Percentiles rank a stretch among this genome's conserved stretches.
Evolutionary conservation across 1,140 invertebrate genomes (phyloP).

Genomic region (Scaptomyza pallida): DNA sequence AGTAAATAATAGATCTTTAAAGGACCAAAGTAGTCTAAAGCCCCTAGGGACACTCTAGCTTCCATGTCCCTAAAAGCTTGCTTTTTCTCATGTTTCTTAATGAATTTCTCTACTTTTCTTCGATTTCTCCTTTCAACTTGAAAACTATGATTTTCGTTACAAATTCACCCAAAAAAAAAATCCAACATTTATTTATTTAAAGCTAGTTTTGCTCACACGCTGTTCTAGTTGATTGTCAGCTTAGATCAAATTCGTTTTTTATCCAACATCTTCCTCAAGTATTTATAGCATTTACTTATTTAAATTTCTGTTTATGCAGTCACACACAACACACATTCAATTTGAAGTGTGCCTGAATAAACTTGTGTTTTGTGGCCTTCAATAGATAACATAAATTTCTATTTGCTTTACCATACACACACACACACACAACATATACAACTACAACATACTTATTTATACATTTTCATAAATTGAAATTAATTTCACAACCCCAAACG

Average conservation of each 20-base stretch:
- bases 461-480: conserved; percentile 60
- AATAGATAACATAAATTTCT: conserved; percentile 49
- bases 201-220: background rate
- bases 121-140: too few relatives aligned
- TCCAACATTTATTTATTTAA: too few relatives aligned
- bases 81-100: too few relatives aligned
- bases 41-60: too few relatives aligned
- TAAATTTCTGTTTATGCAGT: background rate
- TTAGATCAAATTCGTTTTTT: background rate
- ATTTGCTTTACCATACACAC: conserved; percentile 37
- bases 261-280: background rate
- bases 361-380: background rate
- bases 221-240: background rate
- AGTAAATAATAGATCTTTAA: too few relatives aligned
- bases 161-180: too few relatives aligned
- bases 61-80: too few relatives aligned
- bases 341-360: background rate
- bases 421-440: too few relatives aligned
- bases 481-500: conserved; percentile 57
- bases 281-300: background rate
- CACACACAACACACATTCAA: background rate
- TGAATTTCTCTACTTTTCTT: too few relatives aligned
- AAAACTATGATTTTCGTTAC: too few relatives aligned
- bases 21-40: too few relatives aligned
- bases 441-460: conserved; percentile 40